Conservation (phyloP, 1,140 invertebrate species). For the Drosophila sechellia region DNA sequence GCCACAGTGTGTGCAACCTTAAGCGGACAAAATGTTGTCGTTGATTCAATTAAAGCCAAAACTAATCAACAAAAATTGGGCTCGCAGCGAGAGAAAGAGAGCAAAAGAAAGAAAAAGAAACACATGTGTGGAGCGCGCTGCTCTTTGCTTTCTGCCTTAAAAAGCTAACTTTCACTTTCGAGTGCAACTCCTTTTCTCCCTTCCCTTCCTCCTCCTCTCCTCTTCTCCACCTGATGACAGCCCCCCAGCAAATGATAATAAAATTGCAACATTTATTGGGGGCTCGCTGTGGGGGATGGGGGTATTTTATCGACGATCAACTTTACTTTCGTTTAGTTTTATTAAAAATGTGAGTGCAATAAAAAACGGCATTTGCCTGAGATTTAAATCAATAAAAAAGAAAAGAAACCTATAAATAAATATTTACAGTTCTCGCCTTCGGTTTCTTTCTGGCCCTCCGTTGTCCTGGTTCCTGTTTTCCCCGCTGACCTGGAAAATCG, state of each 20-base stretch:
- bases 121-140: constrained; percentile 15
- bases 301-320: constrained; percentile 37
- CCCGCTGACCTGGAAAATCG: constrained; percentile 45
- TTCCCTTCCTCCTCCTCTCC: not conserved
- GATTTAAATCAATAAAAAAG: constrained; percentile 72
- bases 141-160: constrained; percentile 17
- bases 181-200: constrained; percentile 44
- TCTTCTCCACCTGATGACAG: constrained; percentile 33
- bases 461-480: constrained; percentile 14
- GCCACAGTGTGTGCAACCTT: constrained; percentile 38
- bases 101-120: constrained; percentile 39
- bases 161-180: constrained; percentile 80
- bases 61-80: constrained; percentile 46
- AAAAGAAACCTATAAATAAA: constrained; percentile 38
- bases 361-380: constrained; percentile 62
- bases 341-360: constrained; percentile 54
- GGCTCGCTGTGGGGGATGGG: not conserved
- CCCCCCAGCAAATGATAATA: constrained; percentile 64
- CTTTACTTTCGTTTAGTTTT: constrained; percentile 72
- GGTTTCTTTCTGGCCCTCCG: not conserved
- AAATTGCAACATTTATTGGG: constrained; percentile 79
- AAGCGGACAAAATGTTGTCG: constrained; percentile 59
- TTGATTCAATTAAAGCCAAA: constrained; percentile 75
- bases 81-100: constrained; percentile 26
- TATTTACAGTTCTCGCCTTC: constrained; percentile 40